Evolutionary conservation across 2,888 invertebrate genomes (phyloP), one percentile per base, ranked within the genome.

Genomic region (Plagodis dolabraria): DNA sequence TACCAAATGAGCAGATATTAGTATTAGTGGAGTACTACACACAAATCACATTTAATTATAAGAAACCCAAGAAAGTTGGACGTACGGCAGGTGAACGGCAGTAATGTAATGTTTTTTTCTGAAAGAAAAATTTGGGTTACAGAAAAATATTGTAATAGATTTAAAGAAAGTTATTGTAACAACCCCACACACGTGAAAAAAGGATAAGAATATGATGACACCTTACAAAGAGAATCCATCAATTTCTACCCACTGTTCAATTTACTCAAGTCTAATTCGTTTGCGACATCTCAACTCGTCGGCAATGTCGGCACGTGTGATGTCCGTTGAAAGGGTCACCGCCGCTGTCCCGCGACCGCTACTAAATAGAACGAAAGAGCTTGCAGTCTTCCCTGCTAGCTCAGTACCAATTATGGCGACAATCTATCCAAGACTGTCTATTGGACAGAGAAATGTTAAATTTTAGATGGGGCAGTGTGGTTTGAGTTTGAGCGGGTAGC

Each of bases 321-420:
- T 63, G 55, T 53, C 10, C 11, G 49, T 46, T 60, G 67, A 65
- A 60, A 22, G 63, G 60, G 70, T 60, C 60, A 56, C 59, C 53
- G 53, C 60, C 64, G 53, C 22, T 22, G 57, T 56, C 66, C 64
- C 42, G 46, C 46, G 43, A 59, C 54, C 59, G 63, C 56, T 61
- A 48, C 47, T 57, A 56, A 68, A 57, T 10, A 1, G 40, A 7
- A 40, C 40, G 10, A 40, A 10, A 40, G 22, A 22, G 22, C 22
- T 10, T 40, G 40, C 40, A 40, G 9, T 10, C 40, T 40, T 8
- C 10, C 8, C 64, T 72, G 58, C 47, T 55, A 47, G 51, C 50
- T 55, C 10, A 76, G 71, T 69, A 73, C 73, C 82, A 83, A 83
- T 84, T 81, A 83, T 74, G 61, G 53, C 63, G 64, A 80, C 83